Conservation (phyloP, 2,113 vertebrate species). For the Phrynosoma blainvillii region DNA sequence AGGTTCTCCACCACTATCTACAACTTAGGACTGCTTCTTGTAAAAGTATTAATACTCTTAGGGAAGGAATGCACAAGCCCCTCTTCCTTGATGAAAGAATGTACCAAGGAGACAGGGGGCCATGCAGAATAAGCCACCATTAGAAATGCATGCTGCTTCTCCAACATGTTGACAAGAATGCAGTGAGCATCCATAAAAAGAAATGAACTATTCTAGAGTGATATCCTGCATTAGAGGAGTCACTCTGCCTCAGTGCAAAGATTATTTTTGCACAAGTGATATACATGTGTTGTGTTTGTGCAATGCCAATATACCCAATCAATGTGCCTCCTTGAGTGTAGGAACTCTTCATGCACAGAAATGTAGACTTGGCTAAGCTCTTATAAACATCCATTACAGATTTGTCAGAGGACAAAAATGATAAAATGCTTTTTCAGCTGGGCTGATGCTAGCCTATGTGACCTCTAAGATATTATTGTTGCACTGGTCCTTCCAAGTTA, state of each 20-base stretch:
- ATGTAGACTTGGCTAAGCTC: background rate
- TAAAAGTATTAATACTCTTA: too few species aligned
- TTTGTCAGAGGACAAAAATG: background rate
- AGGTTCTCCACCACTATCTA: too few species aligned
- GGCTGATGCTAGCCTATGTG: background rate
- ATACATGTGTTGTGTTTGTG: too few species aligned
- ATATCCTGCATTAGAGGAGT: background rate
- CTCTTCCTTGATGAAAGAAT: background rate
- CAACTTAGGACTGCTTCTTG: too few species aligned
- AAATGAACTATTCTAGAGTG: background rate
- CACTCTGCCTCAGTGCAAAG: too few species aligned
- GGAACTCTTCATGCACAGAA: background rate
- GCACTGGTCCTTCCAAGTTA: background rate
- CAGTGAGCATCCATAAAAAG: background rate
- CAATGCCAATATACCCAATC: background rate
- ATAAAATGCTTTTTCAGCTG: background rate
- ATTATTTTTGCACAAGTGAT: too few species aligned
- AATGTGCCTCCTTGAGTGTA: background rate
- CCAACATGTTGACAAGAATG: background rate
- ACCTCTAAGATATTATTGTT: too few species aligned
- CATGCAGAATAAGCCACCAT: background rate
- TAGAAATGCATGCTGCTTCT: background rate
- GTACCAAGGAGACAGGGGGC: background rate
- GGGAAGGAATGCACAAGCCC: background rate
- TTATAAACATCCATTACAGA: background rate